Percentiles rank a stretch among this genome's conserved stretches.
These are phyloP conservation scores for Pygmarrhopalites habei DNA, from an alignment of 1,140 invertebrate genomes.

Conservation along the genomic window DNA sequence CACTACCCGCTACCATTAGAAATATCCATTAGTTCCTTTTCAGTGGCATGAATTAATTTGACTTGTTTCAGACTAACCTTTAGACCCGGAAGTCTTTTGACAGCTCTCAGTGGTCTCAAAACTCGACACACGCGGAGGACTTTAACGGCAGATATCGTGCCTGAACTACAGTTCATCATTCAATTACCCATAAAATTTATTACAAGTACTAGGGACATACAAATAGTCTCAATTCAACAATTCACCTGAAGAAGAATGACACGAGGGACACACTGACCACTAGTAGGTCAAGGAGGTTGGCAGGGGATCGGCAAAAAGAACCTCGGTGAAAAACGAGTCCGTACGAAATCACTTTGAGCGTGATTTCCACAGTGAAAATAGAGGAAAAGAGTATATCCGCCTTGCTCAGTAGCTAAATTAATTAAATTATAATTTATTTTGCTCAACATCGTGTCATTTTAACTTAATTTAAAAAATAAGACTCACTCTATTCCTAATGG, in stretches of 20 bases:
- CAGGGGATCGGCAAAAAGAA: conserved; percentile 60
- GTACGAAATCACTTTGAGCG: conserved; percentile 67
- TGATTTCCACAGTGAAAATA: conserved; percentile 96
- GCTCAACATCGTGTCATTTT: no score
- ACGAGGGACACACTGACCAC: conserved; percentile 96
- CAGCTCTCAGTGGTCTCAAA: conserved; percentile 91
- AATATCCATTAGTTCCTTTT: neutral
- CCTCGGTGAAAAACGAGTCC: conserved; percentile 38
- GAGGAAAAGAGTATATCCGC: conserved; percentile 98
- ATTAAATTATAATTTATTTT: no score
- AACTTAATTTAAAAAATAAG: no score
- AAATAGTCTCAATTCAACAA: conserved; percentile 46
- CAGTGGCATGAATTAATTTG: no score
- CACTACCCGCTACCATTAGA: conserved; percentile 98
- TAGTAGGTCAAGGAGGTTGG: conserved; percentile 95
- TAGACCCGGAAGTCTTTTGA: conserved; percentile 98
- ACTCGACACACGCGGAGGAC: conserved; percentile 96
- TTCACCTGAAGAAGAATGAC: conserved; percentile 85
- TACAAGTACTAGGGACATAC: neutral
- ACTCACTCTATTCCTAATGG: conserved; percentile 59
- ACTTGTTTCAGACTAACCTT: conserved; percentile 67
- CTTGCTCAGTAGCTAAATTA: conserved; percentile 76
- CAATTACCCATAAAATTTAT: neutral
- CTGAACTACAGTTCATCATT: conserved; percentile 58
- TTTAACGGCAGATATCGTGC: conserved; percentile 96